Conservation (phyloP, 2,888 invertebrate species). For the Tridacna crocea region DNA sequence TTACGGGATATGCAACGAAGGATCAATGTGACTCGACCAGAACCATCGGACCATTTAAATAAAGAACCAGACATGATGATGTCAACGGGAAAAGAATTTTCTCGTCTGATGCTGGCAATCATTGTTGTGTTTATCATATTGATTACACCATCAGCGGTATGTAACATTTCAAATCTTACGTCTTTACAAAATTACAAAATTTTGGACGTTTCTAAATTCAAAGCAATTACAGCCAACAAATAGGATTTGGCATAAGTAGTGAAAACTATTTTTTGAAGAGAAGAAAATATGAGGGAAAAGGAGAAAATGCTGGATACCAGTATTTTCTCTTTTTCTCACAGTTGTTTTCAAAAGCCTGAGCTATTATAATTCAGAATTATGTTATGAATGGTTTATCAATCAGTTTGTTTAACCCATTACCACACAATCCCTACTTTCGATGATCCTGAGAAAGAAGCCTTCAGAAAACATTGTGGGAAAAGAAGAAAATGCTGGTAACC, state of each 20-base stretch:
- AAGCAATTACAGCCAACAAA: not conserved
- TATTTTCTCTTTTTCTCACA: not conserved
- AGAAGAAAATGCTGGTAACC: too few species aligned
- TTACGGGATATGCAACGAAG: constrained; percentile 53
- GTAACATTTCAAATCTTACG: not conserved
- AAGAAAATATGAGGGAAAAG: not conserved
- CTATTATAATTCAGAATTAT: not conserved
- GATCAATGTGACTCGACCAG: constrained; percentile 42
- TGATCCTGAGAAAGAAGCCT: too few species aligned
- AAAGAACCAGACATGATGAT: constrained; percentile 45
- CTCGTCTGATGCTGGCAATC: constrained; percentile 60
- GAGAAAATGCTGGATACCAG: not conserved
- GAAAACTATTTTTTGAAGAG: not conserved
- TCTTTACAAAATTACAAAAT: too few species aligned
- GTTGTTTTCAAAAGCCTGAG: not conserved
- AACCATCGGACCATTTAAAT: constrained; percentile 13
- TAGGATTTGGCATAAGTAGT: not conserved
- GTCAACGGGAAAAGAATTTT: constrained; percentile 56
- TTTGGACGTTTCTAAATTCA: not conserved
- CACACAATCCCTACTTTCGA: too few species aligned
- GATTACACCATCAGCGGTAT: constrained; percentile 55
- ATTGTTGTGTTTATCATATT: constrained; percentile 55
- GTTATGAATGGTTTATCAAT: too few species aligned
- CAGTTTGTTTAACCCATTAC: too few species aligned
- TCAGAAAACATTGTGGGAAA: too few species aligned